Percentiles rank a stretch among this genome's conserved stretches.
Evolutionary conservation across 2,113 vertebrate species (phyloP).

Genomic region (Neogobius melanostomus): DNA sequence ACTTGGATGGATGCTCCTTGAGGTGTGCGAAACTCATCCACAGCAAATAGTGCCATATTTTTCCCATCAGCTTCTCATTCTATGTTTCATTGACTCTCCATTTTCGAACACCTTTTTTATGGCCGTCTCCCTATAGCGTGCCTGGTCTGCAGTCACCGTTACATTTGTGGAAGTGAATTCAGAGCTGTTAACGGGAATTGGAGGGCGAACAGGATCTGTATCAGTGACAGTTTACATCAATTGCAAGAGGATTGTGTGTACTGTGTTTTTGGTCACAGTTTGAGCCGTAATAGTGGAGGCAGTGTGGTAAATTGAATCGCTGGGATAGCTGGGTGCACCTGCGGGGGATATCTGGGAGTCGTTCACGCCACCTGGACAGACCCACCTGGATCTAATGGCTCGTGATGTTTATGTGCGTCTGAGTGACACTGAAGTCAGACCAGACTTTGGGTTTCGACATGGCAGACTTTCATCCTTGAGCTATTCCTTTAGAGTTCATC

Average conservation of each 20-base stretch:
- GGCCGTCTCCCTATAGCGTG: not conserved
- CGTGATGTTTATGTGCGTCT: slow-evolving; percentile 16
- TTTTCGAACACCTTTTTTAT: slow-evolving; percentile 1
- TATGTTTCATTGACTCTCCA: not conserved
- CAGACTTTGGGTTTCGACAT: not conserved
- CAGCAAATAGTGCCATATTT: slow-evolving; percentile 13
- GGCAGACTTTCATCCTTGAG: not conserved
- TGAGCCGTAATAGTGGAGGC: slow-evolving; percentile 3
- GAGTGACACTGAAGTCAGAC: not conserved
- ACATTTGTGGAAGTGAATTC: slow-evolving; percentile 16
- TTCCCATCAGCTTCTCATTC: slow-evolving; percentile 12
- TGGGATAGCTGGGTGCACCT: slow-evolving; percentile 24
- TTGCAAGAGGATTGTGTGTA: not conserved
- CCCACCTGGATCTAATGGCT: slow-evolving; percentile 51
- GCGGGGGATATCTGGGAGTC: slow-evolving; percentile 19
- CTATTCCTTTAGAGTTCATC: not conserved
- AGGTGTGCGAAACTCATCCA: not conserved
- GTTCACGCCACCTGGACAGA: slow-evolving; percentile 40
- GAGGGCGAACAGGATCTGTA: not conserved
- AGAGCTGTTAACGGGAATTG: slow-evolving; percentile 8
- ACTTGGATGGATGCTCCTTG: slow-evolving; percentile 20
- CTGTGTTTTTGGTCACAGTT: not conserved
- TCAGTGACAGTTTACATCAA: not conserved
- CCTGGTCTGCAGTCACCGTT: not conserved
- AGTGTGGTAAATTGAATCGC: slow-evolving; percentile 32